Conservation (phyloP, 2,797 vertebrate genomes). For the Enteromius treurensis region DNA sequence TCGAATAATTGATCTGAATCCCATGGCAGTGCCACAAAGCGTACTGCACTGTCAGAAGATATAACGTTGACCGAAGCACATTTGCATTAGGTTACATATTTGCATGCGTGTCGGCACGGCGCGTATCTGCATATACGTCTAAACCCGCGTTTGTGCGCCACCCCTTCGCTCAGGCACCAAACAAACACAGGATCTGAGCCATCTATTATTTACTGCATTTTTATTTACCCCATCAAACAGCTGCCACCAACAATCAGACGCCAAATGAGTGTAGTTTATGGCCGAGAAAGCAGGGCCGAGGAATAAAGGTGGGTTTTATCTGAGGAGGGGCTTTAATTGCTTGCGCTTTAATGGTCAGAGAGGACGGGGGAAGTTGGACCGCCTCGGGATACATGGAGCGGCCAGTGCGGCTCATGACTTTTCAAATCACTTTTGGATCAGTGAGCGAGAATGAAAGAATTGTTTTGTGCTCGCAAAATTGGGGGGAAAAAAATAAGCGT, state of each 20-base stretch:
- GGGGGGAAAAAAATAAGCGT: not conserved
- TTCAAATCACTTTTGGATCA: conserved; percentile 42
- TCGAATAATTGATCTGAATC: conserved; percentile 58
- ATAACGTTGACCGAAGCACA: conserved; percentile 7
- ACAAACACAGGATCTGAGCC: conserved; percentile 59
- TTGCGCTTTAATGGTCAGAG: conserved; percentile 50
- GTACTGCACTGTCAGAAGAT: conserved; percentile 41
- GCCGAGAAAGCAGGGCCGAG: conserved; percentile 52
- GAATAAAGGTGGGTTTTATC: conserved; percentile 60
- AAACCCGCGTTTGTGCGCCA: not conserved
- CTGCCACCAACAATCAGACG: conserved; percentile 62
- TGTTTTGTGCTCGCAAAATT: not conserved
- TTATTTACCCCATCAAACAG: conserved; percentile 72
- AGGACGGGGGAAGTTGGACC: conserved; percentile 10
- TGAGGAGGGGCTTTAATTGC: conserved; percentile 57
- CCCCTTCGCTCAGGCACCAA: conserved; percentile 49
- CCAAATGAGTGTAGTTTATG: conserved; percentile 63
- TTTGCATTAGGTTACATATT: conserved; percentile 23
- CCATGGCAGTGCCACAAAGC: conserved; percentile 41
- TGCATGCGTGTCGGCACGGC: conserved; percentile 13
- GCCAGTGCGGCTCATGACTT: conserved; percentile 6
- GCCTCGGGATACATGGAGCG: conserved; percentile 7
- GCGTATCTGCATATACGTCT: conserved; percentile 32
- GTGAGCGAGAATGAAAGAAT: conserved; percentile 13
- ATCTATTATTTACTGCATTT: conserved; percentile 71